These are phyloP conservation scores for Papilio xuthus DNA, from an alignment of 1,140 invertebrate species.

Conservation along the genomic window DNA sequence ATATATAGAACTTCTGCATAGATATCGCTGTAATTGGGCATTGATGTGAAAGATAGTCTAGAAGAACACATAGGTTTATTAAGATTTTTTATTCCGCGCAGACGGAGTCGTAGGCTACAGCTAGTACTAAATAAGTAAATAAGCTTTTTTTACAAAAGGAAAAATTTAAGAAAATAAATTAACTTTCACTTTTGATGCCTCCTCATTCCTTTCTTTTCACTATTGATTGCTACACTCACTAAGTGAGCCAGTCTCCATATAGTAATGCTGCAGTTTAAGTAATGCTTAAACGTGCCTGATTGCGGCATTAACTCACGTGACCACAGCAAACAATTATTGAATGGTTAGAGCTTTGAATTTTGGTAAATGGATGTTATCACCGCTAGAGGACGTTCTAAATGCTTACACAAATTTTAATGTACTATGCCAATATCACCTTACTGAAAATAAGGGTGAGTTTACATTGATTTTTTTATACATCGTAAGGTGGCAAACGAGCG, in stretches of 20 bases:
- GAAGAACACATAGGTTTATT: no score
- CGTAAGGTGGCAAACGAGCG: no score
- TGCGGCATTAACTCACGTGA: slow-evolving; percentile 39
- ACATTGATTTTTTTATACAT: no score
- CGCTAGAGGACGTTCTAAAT: slow-evolving; percentile 63
- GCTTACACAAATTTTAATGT: slow-evolving; percentile 82
- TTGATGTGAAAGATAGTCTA: no score
- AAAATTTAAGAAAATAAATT: no score
- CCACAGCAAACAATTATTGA: slow-evolving; percentile 49
- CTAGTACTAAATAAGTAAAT: no score
- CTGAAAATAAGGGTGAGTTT: background rate
- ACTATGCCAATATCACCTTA: background rate
- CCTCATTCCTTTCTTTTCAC: background rate
- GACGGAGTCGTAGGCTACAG: no score
- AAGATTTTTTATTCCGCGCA: no score
- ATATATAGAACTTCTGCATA: no score
- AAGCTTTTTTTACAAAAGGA: background rate
- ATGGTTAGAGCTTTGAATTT: slow-evolving; percentile 58
- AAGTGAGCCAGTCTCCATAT: no score
- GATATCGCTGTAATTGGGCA: no score
- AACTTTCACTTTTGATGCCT: background rate
- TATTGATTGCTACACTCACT: background rate
- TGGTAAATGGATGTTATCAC: slow-evolving; percentile 61
- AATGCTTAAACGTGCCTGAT: background rate
- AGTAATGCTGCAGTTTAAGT: background rate